Base-by-base conservation (phyloP, 2,888 invertebrate species). In the Chrysolina americana region DNA sequence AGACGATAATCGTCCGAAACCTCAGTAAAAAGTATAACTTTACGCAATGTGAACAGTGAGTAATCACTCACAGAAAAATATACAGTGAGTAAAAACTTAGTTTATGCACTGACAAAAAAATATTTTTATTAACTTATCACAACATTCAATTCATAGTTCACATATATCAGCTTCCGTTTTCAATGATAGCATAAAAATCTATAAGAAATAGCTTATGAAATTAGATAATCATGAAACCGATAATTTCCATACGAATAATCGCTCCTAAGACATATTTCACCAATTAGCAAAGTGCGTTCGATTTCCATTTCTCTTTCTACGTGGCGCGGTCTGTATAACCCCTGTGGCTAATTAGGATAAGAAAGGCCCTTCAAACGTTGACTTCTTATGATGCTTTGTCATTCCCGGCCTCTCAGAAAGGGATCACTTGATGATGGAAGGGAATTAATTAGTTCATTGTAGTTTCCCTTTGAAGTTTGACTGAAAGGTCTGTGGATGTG, bases 281-380 rank as follows among this genome's bases (percentile, higher is more conserved):
- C 50, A 50, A 50, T 17, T 50, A 50, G 19, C 19, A 9, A 17
- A 10, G 5, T 50, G 19, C 50, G 19, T 4, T 50, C 50, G 50
- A 44, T 50, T 50, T 50, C 19, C 50, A n/a, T n/a, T 50, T 50
- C 50, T 47, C 47, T 8, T 1, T n/a, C 50, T 50, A 6, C 19
- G 15, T 15, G 15, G 3, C 47, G n/a, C n/a, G 13, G 47, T 47
- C n/a, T 47, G 3, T 47, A 15, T 75, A 74, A 74, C 71, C 76
- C 74, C 76, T 73, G 74, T 75, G 75, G 76, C 75, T 79, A 79
- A 79, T 79, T 79, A 78, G 78, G 78, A 76, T 77, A 78, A 77
- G 79, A 78, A 77, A 77, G 76, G 56, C 73, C 73, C 73, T 69
- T 73, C 73, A 73, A 48, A 50, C 65, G 77, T 76, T 69, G 79